phyloP scores from a whole-genome alignment of 2,113 vertebrate genomes.

The Casuarius casuarius region DNA sequence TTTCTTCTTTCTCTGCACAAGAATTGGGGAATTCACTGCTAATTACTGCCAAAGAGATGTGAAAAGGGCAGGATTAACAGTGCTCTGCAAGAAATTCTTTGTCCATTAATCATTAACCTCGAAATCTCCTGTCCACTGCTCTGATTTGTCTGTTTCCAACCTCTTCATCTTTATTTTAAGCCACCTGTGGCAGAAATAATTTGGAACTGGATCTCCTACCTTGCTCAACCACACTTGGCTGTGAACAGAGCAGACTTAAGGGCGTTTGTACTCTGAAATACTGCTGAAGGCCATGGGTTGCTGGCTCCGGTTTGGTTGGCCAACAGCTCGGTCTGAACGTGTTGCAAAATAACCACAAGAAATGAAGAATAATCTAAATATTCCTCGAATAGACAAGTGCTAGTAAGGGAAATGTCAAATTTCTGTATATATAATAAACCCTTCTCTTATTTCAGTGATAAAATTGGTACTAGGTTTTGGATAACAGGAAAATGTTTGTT shows the following conservation, averaged over 20 bases:
- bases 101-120: slow-evolving; percentile 81
- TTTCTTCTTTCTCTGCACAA: slow-evolving; percentile 50
- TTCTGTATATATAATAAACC: not conserved
- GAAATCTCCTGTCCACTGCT: not conserved
- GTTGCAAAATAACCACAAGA: not conserved
- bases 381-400: not conserved
- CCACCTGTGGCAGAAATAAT: not conserved
- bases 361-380: not conserved
- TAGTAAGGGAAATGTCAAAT: not conserved
- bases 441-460: not conserved
- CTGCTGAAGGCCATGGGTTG: slow-evolving; percentile 26
- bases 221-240: not conserved
- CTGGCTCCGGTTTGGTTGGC: not conserved
- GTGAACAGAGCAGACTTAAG: not conserved
- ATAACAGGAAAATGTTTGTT: not conserved
- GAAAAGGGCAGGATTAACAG: slow-evolving; percentile 17
- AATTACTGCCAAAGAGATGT: slow-evolving; percentile 60
- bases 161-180: slow-evolving; percentile 16
- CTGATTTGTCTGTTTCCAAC: not conserved
- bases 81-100: slow-evolving; percentile 46
- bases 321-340: not conserved
- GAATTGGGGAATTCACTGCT: slow-evolving; percentile 13
- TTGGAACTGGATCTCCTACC: not conserved
- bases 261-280: slow-evolving; percentile 40
- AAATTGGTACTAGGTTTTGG: not conserved